Percentiles rank a stretch among this genome's conserved stretches.
These are phyloP conservation scores for Pandemis heparana DNA, from an alignment of 2,888 invertebrate genomes.

Conservation along the genomic window DNA sequence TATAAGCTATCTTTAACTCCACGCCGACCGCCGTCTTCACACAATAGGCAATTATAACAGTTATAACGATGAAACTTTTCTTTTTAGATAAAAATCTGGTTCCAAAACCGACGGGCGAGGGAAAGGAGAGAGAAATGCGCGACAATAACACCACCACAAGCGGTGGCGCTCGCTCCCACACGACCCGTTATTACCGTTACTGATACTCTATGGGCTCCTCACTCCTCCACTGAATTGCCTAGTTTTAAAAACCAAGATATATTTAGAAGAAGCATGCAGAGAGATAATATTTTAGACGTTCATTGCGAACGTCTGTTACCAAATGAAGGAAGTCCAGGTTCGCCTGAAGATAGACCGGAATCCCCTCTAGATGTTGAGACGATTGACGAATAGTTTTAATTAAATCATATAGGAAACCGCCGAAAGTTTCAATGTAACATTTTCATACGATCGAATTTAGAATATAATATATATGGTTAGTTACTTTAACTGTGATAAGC, in stretches of 20 bases:
- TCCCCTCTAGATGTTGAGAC: slow-evolving; percentile 72
- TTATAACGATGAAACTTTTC: slow-evolving; percentile 10
- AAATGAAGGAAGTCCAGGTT: slow-evolving; percentile 39
- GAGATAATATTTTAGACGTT: neutral
- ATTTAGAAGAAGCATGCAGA: slow-evolving; percentile 6
- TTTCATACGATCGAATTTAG: neutral
- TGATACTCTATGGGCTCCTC: slow-evolving; percentile 21
- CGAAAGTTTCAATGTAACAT: too few species aligned
- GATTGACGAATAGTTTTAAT: slow-evolving; percentile 44
- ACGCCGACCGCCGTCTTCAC: neutral
- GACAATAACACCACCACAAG: slow-evolving; percentile 67
- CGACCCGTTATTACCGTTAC: slow-evolving; percentile 28
- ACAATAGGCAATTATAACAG: slow-evolving; percentile 14
- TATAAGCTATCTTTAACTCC: neutral
- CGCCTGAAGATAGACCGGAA: slow-evolving; percentile 55
- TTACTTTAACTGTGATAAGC: slow-evolving; percentile 33
- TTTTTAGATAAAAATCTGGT: slow-evolving; percentile 89
- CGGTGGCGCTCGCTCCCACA: slow-evolving; percentile 66
- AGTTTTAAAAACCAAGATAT: slow-evolving; percentile 1
- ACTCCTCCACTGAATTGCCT: neutral
- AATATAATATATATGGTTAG: neutral
- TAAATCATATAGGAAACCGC: neutral
- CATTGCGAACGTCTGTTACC: neutral
- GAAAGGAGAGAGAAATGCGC: slow-evolving; percentile 88
- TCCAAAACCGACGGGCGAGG: slow-evolving; percentile 92